Evolutionary conservation across 2,888 invertebrate genomes (phyloP), one percentile per base, ranked within the genome.

Genomic region (Digitonthophagus gazella): DNA sequence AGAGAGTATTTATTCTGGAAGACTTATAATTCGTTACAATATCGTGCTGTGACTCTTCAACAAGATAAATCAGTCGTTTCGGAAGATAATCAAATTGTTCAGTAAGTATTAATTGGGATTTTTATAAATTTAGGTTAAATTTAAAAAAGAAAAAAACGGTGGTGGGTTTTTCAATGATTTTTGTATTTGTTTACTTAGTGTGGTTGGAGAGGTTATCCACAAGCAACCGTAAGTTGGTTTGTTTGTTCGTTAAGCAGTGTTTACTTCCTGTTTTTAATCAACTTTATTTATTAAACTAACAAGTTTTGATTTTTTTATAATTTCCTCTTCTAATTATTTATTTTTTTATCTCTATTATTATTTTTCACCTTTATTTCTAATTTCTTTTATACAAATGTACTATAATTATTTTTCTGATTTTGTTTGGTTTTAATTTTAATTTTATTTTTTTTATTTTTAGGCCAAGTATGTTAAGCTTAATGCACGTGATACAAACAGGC

Each of bases 1-100:
- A 90, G 91, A 72, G 93, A 93, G 84, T 91, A 90, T 84, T 85
- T 95, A 63, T 90, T 95, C 81, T 95, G 95, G 91, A 92, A 91
- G 85, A 91, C 94, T 1, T 93, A 94, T 81, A 92, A 93, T 77
- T 88, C 93, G 2, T 85, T 95, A 57, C 94, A 94, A 78, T 94
- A 95, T 78, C 89, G 93, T 76, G 93, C 94, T 2, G 94, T 95
- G 0, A 86, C 92, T n/a, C 87, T 93, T 73, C 93, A 93, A 2
- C 89, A 82, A 82, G 85, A 92, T 84, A 86, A 90, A 83, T 85
- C 85, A 79, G 82, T 88, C 78, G 83, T 86, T 79, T 76, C 86
- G 68, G 86, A 89, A 66, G 90, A 92, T 75, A 91, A 91, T 75
- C 87, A 91, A 81, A 88, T 92, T 75, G 92, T 93, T 75, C 93